Base-by-base conservation (phyloP, 2,797 vertebrate species). In the Monodelphis domestica region DNA sequence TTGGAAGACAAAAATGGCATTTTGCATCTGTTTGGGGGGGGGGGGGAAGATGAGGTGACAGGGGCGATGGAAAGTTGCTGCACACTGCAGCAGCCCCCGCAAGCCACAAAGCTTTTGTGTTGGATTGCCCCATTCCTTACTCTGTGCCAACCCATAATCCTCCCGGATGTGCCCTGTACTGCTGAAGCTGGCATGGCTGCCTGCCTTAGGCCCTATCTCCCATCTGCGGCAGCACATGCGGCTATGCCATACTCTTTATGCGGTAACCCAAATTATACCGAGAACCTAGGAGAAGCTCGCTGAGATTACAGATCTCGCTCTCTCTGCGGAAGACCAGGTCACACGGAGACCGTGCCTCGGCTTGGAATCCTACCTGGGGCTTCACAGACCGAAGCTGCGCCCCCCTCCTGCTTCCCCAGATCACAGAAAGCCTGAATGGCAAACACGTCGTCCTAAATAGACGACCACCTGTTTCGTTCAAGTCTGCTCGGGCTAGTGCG, bases 381-480 rank as follows among this genome's bases (percentile, higher is more conserved):
- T 98, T 95, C 93, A 53, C 95, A 97, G 96, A 53, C 96, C 95
- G 98, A 97, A 97, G 98, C 98, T 97, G 98, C 97, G 90, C 98
- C 98, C 97, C 97, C 98, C 98, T 98, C 98, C 98, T 95, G 70
- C 95, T 97, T 96, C 91, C 94, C 97, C 96, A 98, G 95, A 98
- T 98, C 97, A 98, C 52, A 98, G 93, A 97, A 98, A 96, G 97
- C 97, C 97, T 97, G 97, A 98, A 97, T 97, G 97, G 97, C 98
- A 97, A 97, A 96, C 94, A 98, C 6, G 9, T 97, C 97, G 98
- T 97, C 98, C 97, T 98, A 98, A 97, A 97, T 98, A 96, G 94
- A 95, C 94, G 97, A 96, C 98, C 98, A 98, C 98, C 97, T 97
- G 95, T 55, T 95, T 96, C 97, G 95, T 97, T 95, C 94, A 96